Base-by-base conservation (phyloP, 2,888 invertebrate species). In the Meghimatium bilineatum region DNA sequence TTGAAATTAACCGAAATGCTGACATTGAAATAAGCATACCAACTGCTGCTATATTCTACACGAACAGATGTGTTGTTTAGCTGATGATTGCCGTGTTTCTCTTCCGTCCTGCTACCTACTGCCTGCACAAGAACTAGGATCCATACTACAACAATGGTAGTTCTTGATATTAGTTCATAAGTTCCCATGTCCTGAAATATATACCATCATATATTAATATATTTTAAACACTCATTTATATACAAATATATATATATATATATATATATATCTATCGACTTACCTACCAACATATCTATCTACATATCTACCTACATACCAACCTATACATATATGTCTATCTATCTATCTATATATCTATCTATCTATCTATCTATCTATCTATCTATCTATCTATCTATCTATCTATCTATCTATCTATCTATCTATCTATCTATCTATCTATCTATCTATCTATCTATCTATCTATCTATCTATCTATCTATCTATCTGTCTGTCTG, bases 301-400 rank as follows among this genome's bases (percentile, higher is more conserved):
- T n/a, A n/a, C n/a, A n/a, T n/a, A n/a, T n/a, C n/a, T n/a, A n/a
- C n/a, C n/a, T n/a, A n/a, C n/a, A n/a, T n/a, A n/a, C n/a, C n/a
- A n/a, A 44, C 17, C 56, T 56, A 56, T 26, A 8, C 20, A 56
- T 26, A 8, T 56, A 10, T 56, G 20, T 63, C 63, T 63, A 63
- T 63, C 63, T 63, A 63, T 66, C 66, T 66, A 32, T n/a, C n/a
- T 63, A 1, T 66, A 10, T 66, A 32, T 66, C 32, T 66, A 66
- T 66, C 66, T 66, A 66, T 66, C 66, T 66, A 32, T 66, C 32
- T 66, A 32, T 66, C 32, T 32, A 32, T 66, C 66, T 66, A 66
- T 66, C 66, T 66, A 66, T 66, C 66, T 66, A 66, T 66, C 66
- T 66, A 66, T 66, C 66, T 66, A 66, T 66, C 66, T 66, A 66